Evolutionary conservation across 2,888 invertebrate species (phyloP), one percentile per base, ranked within the genome.

Genomic region (Leucozona laternaria): DNA sequence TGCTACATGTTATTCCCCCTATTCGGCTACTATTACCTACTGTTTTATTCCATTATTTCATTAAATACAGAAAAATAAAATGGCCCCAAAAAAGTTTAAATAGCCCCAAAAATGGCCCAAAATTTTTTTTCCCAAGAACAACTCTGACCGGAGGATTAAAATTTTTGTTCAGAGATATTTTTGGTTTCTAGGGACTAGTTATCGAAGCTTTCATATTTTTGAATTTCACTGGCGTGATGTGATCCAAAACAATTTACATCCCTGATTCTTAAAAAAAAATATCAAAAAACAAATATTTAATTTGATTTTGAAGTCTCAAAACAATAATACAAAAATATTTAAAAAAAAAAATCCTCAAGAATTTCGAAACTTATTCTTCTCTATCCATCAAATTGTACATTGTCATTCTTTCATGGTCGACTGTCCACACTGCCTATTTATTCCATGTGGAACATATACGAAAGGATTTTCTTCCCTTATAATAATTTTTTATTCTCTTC

Each of bases 351-450:
- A 5, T 66, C 20, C 15, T 66, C 20, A 48, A 34, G 31, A 66
- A 66, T 34, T 48, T 8, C 17, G 15, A 31, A 66, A 66, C 48
- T 66, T 66, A 66, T 66, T 66, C 34, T 48, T 66, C 66, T 48
- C 66, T 15, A 66, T 66, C 66, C 20, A 66, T 66, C 7, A 66
- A 57, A 22, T 66, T 31, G 22, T 48, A n/a, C n/a, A 20, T 34
- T 48, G 31, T 20, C 50, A 53, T 40, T 43, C 70, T 71, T 71
- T 50, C 22, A 43, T 10, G 53, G 62, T 70, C 62, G 11, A 55
- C 70, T 62, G 78, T 71, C 43, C 60, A 62, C 50, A 60, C 28
- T 43, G 2, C 17, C 20, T n/a, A 57, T 58, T 28, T n/a, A 68
- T 7, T 37, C 17, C 3, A 66, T 45, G 25, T 17, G 10, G 55